Evolutionary conservation across 2,888 invertebrate genomes (phyloP).

Genomic region (Steromphala cineraria): DNA sequence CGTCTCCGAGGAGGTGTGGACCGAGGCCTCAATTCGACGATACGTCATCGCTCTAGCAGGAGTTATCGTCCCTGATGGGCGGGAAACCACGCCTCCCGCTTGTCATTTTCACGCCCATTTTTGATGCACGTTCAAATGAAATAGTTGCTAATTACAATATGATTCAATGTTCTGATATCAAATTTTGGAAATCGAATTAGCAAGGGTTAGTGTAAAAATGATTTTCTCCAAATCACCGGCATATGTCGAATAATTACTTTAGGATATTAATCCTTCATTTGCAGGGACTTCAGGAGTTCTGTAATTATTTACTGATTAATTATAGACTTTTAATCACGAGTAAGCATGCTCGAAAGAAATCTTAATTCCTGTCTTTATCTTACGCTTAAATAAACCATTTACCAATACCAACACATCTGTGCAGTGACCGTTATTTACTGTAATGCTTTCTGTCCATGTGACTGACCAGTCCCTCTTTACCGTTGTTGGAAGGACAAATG

Average conservation of each 20-base stretch:
- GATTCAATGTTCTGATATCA: slow-evolving; percentile 13
- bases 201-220: not conserved
- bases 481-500: no score
- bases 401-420: no score
- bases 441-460: no score
- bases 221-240: not conserved
- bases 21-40: not conserved
- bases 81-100: not conserved
- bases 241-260: not conserved
- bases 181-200: slow-evolving; percentile 14
- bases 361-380: no score
- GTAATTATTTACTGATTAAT: not conserved
- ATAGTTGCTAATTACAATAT: slow-evolving; percentile 20
- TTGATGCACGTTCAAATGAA: slow-evolving; percentile 17
- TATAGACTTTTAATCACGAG: not conserved
- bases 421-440: no score
- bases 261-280: not conserved
- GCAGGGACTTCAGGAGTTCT: not conserved
- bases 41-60: not conserved
- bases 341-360: no score
- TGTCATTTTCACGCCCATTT: slow-evolving; percentile 5
- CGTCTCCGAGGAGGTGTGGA: slow-evolving; percentile 7
- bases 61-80: slow-evolving; percentile 18
- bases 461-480: no score
- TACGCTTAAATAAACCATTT: no score